Base-by-base conservation (phyloP, 2,888 invertebrate genomes). In the Hermaeophaga mercurialis region DNA sequence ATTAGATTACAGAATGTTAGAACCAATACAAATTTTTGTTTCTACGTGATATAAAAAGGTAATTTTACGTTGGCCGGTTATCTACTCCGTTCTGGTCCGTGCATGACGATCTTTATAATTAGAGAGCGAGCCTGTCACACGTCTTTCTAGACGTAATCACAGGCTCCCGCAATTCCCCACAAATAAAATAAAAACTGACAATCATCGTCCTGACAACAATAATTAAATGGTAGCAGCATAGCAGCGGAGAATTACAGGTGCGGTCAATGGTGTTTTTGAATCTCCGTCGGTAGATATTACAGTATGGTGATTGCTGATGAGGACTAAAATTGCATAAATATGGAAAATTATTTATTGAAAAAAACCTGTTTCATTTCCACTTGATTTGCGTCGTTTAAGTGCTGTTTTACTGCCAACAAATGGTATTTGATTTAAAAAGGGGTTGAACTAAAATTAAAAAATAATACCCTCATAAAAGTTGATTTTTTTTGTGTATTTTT, bases 21-120 rank as follows among this genome's bases (percentile, higher is more conserved):
- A n/a, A n/a, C n/a, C n/a, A n/a, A n/a, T n/a, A n/a, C n/a, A n/a
- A n/a, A n/a, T n/a, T n/a, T n/a, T n/a, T n/a, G n/a, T n/a, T n/a
- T n/a, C n/a, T n/a, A n/a, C n/a, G n/a, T n/a, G n/a, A n/a, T n/a
- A n/a, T n/a, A n/a, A n/a, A n/a, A n/a, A n/a, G n/a, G n/a, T n/a
- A n/a, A n/a, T n/a, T n/a, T n/a, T n/a, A n/a, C n/a, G n/a, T n/a
- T n/a, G n/a, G n/a, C n/a, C n/a, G n/a, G n/a, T 41, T 22, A 41
- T 41, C 41, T 41, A 17, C 38, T 38, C 38, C 38, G 6, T 11
- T 8, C 31, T 11, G 22, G 3, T 22, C 15, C 36, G 66, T 56
- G 62, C 63, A 68, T 68, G 70, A 69, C 68, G 68, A 68, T 70
- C 68, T 69, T 33, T 63, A 68, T 73, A 73, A 73, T 73, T 72